These are phyloP conservation scores for Dromius quadrimaculatus DNA, from an alignment of 2,888 invertebrate genomes.

Conservation along the genomic window DNA sequence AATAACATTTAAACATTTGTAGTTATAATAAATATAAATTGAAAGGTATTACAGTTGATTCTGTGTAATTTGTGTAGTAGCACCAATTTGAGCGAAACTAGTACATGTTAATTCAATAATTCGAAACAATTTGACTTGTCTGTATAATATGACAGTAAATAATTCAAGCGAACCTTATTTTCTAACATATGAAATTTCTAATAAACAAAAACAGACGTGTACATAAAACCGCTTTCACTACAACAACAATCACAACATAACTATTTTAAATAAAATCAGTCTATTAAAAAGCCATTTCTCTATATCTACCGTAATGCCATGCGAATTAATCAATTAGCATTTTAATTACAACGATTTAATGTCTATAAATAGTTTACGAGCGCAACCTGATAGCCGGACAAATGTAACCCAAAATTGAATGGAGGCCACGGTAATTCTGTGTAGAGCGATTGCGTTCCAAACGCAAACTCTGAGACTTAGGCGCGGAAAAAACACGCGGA, in stretches of 20 bases:
- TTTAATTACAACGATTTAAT: conserved; percentile 37
- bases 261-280: conserved; percentile 37
- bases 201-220: conserved; percentile 36
- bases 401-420: conserved; percentile 38
- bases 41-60: neutral
- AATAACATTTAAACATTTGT: no score
- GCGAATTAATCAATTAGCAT: conserved; percentile 44
- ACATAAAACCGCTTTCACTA: conserved; percentile 39
- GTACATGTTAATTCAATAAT: conserved; percentile 5
- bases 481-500: no score
- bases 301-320: conserved; percentile 5
- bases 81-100: conserved; percentile 13
- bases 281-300: conserved; percentile 35
- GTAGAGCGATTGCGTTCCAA: conserved; percentile 7
- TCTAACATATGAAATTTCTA: conserved; percentile 34
- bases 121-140: conserved; percentile 22
- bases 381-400: conserved; percentile 27
- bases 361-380: conserved; percentile 42
- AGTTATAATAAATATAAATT: neutral
- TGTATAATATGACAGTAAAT: conserved; percentile 23
- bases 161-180: conserved; percentile 14
- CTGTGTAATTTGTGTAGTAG: conserved; percentile 11
- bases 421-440: conserved; percentile 9
- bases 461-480: no score
- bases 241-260: conserved; percentile 29